Base-by-base conservation (phyloP, 2,888 invertebrate species). In the Elmis aenea region DNA sequence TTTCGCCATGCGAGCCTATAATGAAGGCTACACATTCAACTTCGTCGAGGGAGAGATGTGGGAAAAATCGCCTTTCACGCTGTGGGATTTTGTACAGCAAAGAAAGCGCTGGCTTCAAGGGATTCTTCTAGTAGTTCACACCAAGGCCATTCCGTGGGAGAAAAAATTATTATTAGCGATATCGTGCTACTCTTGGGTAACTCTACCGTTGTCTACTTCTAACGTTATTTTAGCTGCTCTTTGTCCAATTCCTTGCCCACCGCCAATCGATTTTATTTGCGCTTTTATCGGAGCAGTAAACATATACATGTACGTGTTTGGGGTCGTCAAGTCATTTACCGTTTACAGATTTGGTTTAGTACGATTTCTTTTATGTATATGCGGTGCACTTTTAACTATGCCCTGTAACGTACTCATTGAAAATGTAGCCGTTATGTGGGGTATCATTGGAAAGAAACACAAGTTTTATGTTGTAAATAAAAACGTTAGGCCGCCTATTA, bases 41-140 rank as follows among this genome's bases (percentile, higher is more conserved):
- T 96, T 95, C 69, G 83, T 96, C 48, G 95, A 96, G 66, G 95
- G 96, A 28, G 96, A 96, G 71, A 95, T 96, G 95, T 94, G 94
- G 85, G 96, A 96, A 65, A 95, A 96, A 64, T 92, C 92, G 3
- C 95, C 96, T 2, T 96, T 96, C 66, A 90, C 91, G 2, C 69
- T 96, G 16, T 84, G 86, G 79, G 96, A 96, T 66, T 93, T 96
- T 59, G 79, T 96, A 51, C 94, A 95, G 66, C 96, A 96, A 62
- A 76, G 96, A 38, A 96, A 96, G 65, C 78, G 96, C 33, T 96
- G 96, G 96, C 78, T 96, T 33, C 89, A 91, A 72, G 92, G 91
- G 61, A 91, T 92, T 54, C 74, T 89, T 12, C 72, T 92, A 43
- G 91, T 91, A 12, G 89, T 91, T 26, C 90, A 91, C 68, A 88